Conservation (phyloP, 2,113 vertebrate genomes). For the Megaceryle maxima region DNA sequence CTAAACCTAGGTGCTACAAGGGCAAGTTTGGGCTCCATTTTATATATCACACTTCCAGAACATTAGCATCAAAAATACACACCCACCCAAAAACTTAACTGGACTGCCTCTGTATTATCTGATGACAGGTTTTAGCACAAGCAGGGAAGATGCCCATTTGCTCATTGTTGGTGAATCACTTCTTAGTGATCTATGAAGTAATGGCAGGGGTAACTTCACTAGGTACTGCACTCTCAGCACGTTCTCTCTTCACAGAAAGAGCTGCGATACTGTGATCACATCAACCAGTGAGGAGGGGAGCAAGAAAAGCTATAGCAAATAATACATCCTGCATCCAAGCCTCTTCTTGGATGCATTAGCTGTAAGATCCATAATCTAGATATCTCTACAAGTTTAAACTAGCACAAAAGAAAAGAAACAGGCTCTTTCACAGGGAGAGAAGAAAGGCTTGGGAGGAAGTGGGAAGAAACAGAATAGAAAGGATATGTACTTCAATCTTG, state of each 20-base stretch:
- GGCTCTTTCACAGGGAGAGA: not conserved
- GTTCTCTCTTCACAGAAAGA: conserved; percentile 40
- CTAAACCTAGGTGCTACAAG: not conserved
- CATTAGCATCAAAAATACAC: not conserved
- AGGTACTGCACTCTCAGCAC: conserved; percentile 48
- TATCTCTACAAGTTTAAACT: conserved; percentile 11
- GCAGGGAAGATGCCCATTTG: not conserved
- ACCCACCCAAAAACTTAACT: not conserved
- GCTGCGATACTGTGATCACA: conserved; percentile 37
- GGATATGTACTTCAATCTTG: not conserved
- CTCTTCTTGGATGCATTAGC: not conserved
- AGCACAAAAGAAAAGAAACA: not conserved
- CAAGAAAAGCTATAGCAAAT: not conserved
- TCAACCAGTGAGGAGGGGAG: not conserved
- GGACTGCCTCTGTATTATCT: not conserved
- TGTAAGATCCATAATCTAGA: not conserved
- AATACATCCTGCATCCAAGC: conserved; percentile 9
- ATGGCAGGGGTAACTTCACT: conserved; percentile 32
- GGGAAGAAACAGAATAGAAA: not conserved
- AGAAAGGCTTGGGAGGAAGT: not conserved
- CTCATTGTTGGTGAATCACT: conserved; percentile 7
- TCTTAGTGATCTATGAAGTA: not conserved
- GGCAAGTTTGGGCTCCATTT: not conserved
- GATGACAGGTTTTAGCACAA: not conserved
- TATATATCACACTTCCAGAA: not conserved